These are phyloP conservation scores for Tympanoctomys barrerae DNA, from an alignment of 2,797 vertebrate genomes.

Conservation along the genomic window DNA sequence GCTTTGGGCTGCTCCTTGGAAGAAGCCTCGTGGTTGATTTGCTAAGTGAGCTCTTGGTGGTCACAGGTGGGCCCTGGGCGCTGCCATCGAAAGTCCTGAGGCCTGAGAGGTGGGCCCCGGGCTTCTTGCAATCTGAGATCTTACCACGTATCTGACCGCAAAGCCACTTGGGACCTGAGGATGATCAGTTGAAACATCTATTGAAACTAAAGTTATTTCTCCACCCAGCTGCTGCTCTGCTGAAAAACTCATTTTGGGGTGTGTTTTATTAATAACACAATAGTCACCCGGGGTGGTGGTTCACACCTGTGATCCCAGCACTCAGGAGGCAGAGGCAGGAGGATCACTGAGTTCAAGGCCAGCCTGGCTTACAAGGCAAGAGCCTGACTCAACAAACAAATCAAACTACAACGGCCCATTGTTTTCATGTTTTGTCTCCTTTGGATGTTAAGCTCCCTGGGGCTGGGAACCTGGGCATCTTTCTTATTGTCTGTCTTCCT, in stretches of 20 bases:
- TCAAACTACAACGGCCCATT: no score
- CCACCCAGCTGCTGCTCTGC: neutral
- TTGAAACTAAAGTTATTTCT: neutral
- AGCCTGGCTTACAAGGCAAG: neutral
- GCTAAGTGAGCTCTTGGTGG: neutral
- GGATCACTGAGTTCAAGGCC: neutral
- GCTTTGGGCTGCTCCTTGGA: neutral
- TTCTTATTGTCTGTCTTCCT: neutral
- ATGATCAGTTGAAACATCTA: neutral
- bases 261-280: neutral
- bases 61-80: neutral
- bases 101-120: neutral
- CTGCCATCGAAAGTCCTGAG: neutral
- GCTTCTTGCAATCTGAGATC: neutral
- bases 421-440: slow-evolving; percentile 2
- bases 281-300: neutral
- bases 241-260: neutral
- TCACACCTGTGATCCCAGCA: neutral
- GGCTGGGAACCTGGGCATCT: neutral
- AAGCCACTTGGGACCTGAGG: neutral
- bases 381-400: neutral
- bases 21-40: neutral
- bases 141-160: slow-evolving; percentile 3
- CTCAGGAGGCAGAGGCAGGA: neutral
- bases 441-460: neutral